A percentile compares a stretch with the other conserved stretches of the same genome.
Evolutionary conservation across 2,888 invertebrate genomes (phyloP).

Genomic region (Pogonocherus hispidulus): DNA sequence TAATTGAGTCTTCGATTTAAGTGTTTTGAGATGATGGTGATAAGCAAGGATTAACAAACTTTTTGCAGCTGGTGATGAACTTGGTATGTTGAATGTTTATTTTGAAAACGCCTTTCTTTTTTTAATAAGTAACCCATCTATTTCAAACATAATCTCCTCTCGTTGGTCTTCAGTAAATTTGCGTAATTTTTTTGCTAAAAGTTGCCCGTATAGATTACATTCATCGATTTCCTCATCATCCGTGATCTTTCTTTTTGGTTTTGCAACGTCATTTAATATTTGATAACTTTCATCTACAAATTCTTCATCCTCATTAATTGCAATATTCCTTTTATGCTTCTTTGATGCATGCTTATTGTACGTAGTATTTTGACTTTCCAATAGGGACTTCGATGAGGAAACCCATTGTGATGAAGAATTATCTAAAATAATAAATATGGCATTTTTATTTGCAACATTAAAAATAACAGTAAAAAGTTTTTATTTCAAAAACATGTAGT

Average conservation of each 20-base stretch:
- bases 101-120: background rate
- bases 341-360: no score
- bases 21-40: no score
- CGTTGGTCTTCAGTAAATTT: background rate
- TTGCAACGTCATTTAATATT: background rate
- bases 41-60: background rate
- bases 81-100: background rate
- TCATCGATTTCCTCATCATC: background rate
- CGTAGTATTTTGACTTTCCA: background rate
- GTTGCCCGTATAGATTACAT: background rate
- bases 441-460: no score
- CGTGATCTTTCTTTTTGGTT: background rate
- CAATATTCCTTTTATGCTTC: no score
- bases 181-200: background rate
- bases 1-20: no score
- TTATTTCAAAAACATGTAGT: no score
- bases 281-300: background rate
- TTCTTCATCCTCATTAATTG: background rate
- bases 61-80: background rate
- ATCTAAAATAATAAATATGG: background rate
- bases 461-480: no score
- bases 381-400: background rate
- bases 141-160: background rate
- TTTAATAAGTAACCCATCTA: background rate
- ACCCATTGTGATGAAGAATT: background rate